A percentile compares a stretch with the other conserved stretches of the same genome.
phyloP scores from a whole-genome alignment of 2,888 invertebrate genomes.

The Aricia artaxerxes region DNA sequence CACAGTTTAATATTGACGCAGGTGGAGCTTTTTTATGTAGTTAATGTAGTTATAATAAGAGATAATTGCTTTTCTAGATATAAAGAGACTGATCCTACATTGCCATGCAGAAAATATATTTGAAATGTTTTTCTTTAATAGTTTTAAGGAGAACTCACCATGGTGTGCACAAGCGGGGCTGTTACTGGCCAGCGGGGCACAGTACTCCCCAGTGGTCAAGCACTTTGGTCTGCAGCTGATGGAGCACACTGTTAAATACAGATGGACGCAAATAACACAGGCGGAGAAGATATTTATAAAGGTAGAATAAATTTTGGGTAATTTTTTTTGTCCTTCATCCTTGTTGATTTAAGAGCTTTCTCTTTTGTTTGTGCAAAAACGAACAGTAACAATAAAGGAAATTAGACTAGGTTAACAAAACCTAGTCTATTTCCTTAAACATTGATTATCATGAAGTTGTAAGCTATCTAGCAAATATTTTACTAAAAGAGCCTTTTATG shows the following conservation, averaged over 20 bases:
- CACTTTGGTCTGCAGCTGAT: slow-evolving; percentile 96
- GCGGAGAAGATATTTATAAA: slow-evolving; percentile 94
- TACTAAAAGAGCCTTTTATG: too few species aligned
- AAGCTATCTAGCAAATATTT: too few species aligned
- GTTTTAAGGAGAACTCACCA: slow-evolving; percentile 92
- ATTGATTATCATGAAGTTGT: too few species aligned
- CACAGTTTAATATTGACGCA: neutral
- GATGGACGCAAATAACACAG: slow-evolving; percentile 94
- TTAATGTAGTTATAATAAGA: too few species aligned
- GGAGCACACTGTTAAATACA: slow-evolving; percentile 95
- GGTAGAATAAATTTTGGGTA: slow-evolving; percentile 48
- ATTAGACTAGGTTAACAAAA: too few species aligned
- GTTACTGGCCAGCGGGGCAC: slow-evolving; percentile 86
- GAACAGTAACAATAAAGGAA: too few species aligned
- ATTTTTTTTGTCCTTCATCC: too few species aligned
- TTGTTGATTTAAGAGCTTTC: too few species aligned
- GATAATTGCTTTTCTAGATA: neutral
- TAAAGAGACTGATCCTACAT: neutral
- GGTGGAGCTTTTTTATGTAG: too few species aligned
- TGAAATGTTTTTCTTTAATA: slow-evolving; percentile 46
- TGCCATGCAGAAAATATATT: neutral
- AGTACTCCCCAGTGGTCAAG: slow-evolving; percentile 88
- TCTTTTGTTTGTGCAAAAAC: too few species aligned
- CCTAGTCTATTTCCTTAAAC: too few species aligned
- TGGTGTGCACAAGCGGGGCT: slow-evolving; percentile 93